Evolutionary conservation across 2,113 vertebrate genomes (phyloP).

Genomic region (Leuciscus idus): DNA sequence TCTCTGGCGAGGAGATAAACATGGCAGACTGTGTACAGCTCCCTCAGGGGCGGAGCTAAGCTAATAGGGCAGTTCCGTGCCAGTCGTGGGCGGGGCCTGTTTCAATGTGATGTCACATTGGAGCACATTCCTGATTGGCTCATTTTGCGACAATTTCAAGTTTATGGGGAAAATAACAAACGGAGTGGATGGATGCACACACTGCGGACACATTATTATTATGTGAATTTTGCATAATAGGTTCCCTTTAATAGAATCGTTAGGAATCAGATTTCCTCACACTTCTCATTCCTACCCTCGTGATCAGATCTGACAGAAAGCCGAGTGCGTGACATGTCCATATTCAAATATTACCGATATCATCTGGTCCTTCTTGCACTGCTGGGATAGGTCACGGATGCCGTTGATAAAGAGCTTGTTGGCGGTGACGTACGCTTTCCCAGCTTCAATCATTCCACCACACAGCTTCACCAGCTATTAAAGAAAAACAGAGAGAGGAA

Average conservation of each 20-base stretch:
- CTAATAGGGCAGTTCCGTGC: too few species aligned
- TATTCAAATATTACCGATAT: slow-evolving; percentile 81
- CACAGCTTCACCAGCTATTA: slow-evolving; percentile 93
- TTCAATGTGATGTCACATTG: too few species aligned
- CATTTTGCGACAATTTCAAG: too few species aligned
- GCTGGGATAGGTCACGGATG: slow-evolving; percentile 90
- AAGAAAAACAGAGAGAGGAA: slow-evolving; percentile 27
- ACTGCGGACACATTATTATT: too few species aligned
- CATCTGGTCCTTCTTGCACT: slow-evolving; percentile 93
- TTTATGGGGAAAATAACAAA: too few species aligned
- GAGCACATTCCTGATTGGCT: too few species aligned
- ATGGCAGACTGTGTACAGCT: too few species aligned
- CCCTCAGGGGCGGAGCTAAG: too few species aligned
- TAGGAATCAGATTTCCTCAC: neutral
- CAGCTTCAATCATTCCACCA: slow-evolving; percentile 94
- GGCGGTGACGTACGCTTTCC: slow-evolving; percentile 89
- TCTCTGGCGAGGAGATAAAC: too few species aligned
- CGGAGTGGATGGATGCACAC: too few species aligned
- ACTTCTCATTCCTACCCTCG: neutral
- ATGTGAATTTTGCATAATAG: too few species aligned
- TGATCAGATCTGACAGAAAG: neutral
- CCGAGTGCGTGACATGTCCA: neutral
- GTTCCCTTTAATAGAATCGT: neutral
- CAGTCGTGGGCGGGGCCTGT: too few species aligned
- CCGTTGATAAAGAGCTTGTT: slow-evolving; percentile 95